These are phyloP conservation scores for Coilia nasus DNA, from an alignment of 2,797 vertebrate species.

Conservation along the genomic window DNA sequence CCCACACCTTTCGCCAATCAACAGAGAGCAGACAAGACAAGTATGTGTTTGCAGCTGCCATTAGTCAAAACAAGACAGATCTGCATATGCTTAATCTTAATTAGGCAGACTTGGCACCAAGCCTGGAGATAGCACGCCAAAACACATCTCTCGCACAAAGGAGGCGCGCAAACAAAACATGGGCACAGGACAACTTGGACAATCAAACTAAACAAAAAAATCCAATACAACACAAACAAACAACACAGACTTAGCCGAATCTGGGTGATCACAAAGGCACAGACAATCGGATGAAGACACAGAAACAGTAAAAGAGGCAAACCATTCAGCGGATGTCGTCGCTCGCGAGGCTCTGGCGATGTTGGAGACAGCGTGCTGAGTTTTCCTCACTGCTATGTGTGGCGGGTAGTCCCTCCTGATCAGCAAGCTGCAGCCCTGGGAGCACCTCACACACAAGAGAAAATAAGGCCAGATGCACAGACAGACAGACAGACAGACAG, in stretches of 20 bases:
- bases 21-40: slow-evolving; percentile 60
- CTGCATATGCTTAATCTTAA: slow-evolving; percentile 71
- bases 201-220: neutral
- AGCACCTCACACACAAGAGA: neutral
- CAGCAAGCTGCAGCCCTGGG: neutral
- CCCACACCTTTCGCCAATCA: slow-evolving; percentile 43
- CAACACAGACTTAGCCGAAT: neutral
- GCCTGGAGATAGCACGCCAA: slow-evolving; percentile 47
- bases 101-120: slow-evolving; percentile 65
- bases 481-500: neutral
- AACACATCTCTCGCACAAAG: slow-evolving; percentile 10
- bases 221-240: slow-evolving; percentile 1
- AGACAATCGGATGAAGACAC: neutral
- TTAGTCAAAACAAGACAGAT: slow-evolving; percentile 71
- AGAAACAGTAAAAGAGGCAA: neutral
- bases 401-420: neutral
- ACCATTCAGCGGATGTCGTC: slow-evolving; percentile 1
- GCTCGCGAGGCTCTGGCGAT: neutral
- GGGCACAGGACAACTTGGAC: neutral
- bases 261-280: neutral
- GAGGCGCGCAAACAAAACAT: neutral
- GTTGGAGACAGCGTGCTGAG: neutral
- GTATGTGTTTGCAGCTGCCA: slow-evolving; percentile 73
- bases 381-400: neutral
- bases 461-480: neutral